phyloP scores from a whole-genome alignment of 2,113 vertebrate species.

The Capreolus pygargus region DNA sequence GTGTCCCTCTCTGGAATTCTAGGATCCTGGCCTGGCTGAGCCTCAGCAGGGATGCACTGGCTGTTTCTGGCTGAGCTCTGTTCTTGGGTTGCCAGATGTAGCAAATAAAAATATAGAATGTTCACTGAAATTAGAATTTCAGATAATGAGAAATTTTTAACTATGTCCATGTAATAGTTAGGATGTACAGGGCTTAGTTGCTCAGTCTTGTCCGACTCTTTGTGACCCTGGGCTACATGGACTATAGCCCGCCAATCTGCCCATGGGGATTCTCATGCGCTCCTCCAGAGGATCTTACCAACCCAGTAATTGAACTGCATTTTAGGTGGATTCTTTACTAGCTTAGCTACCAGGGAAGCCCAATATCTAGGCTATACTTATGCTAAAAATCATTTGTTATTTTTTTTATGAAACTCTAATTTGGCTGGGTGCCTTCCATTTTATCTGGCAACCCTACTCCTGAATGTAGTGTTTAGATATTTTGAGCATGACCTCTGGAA shows the following conservation, averaged over 20 bases:
- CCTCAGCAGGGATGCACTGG: background rate
- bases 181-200: background rate
- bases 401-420: background rate
- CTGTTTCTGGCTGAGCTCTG: background rate
- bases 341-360: background rate
- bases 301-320: background rate
- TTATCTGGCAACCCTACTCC: background rate
- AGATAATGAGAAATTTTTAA: background rate
- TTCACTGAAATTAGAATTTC: background rate
- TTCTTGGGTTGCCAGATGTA: too few relatives aligned
- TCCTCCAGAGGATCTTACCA: background rate
- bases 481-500: background rate
- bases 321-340: background rate
- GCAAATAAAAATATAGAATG: background rate
- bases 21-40: fast-evolving
- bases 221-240: background rate
- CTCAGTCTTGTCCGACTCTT: background rate
- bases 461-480: background rate
- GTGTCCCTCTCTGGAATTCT: fast-evolving
- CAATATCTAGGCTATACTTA: background rate
- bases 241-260: background rate
- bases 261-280: background rate
- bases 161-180: background rate
- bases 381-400: background rate
- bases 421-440: background rate